phyloP scores from a whole-genome alignment of 2,113 vertebrate species.

The Pelvicachromis taeniatus region DNA sequence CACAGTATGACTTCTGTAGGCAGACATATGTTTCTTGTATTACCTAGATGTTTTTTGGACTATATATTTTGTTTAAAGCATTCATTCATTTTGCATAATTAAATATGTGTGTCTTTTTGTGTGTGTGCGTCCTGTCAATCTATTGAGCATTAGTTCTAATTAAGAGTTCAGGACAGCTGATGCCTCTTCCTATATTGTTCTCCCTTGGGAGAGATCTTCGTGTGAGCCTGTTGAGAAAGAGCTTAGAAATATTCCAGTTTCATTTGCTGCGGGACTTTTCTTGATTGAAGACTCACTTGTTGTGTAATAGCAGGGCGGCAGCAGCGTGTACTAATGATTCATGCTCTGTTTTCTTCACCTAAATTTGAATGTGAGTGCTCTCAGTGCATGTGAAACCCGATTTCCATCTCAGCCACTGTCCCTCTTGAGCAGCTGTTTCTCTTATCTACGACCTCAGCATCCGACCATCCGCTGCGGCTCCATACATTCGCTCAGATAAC shows the following conservation, averaged over 20 bases:
- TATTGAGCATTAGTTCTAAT: constrained; percentile 30
- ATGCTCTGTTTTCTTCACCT: constrained; percentile 13
- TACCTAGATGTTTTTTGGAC: background rate
- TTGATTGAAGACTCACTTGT: constrained; percentile 9
- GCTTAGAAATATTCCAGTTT: background rate
- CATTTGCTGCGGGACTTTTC: constrained; percentile 1
- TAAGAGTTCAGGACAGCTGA: constrained; percentile 50
- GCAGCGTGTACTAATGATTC: constrained; percentile 15
- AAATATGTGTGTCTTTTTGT: background rate
- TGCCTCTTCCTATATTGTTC: background rate
- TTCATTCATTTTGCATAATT: background rate
- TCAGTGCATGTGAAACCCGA: background rate
- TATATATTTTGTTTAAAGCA: background rate
- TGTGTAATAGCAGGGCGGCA: constrained; percentile 17
- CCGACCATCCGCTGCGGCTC: background rate
- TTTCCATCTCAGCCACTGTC: background rate
- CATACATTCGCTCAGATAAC: background rate
- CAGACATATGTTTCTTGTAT: background rate
- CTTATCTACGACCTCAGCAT: background rate
- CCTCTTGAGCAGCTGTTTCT: background rate
- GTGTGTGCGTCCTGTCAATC: background rate
- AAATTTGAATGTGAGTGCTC: background rate
- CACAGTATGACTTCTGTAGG: background rate
- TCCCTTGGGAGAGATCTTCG: constrained; percentile 25
- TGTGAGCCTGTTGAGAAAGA: background rate